Percentiles rank a stretch among this genome's conserved stretches.
Evolutionary conservation across 2,888 invertebrate genomes (phyloP).

Genomic region (Tenthredo amoena): DNA sequence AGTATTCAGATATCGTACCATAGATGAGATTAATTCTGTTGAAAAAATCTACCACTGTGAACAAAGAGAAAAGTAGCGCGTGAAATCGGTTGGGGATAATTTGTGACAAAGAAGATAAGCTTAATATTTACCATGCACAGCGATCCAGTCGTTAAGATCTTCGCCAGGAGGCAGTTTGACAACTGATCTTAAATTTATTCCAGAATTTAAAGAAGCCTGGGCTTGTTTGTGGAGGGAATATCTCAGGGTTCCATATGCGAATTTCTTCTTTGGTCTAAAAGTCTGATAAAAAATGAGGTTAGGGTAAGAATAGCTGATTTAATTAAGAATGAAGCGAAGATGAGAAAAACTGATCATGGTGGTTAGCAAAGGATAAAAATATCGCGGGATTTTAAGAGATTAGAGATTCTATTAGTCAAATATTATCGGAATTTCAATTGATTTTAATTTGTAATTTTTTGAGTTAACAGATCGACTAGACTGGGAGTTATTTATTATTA

Average conservation of each 20-base stretch:
- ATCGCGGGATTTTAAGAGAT: no score
- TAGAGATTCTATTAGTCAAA: no score
- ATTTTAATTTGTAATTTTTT: no score
- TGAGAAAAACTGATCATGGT: neutral
- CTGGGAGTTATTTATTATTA: neutral
- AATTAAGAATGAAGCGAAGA: conserved; percentile 38
- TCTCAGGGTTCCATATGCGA: conserved; percentile 91
- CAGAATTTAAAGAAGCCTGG: conserved; percentile 93
- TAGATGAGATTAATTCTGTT: conserved; percentile 96
- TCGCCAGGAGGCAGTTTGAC: conserved; percentile 92
- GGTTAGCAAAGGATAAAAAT: no score
- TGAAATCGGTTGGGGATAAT: conserved; percentile 15
- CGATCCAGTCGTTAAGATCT: conserved; percentile 94
- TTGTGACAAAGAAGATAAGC: neutral
- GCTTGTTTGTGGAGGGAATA: conserved; percentile 95
- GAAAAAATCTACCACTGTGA: conserved; percentile 94
- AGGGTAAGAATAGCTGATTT: conserved; percentile 11
- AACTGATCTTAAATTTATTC: conserved; percentile 90
- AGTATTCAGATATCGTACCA: conserved; percentile 92
- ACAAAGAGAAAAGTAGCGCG: conserved; percentile 27
- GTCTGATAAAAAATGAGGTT: conserved; percentile 83
- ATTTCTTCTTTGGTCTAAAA: conserved; percentile 93
- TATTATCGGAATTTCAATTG: no score
- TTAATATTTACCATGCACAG: conserved; percentile 88
- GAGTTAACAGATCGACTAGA: no score